These are phyloP conservation scores for Pterophyllum scalare DNA, from an alignment of 2,113 vertebrate species.

Conservation along the genomic window DNA sequence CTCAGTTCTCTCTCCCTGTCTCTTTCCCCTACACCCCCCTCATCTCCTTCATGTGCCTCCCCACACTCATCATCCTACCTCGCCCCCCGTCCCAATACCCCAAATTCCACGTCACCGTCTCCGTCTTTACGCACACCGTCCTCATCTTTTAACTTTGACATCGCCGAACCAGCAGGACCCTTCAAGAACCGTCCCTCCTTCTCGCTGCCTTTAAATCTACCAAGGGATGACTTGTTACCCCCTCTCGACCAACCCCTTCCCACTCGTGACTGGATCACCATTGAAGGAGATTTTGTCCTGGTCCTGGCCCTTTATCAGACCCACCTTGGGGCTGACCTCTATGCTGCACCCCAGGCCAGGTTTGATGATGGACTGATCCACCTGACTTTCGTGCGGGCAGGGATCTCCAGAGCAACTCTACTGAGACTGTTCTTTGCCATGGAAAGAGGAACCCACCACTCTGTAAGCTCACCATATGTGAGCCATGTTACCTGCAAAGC, in stretches of 20 bases:
- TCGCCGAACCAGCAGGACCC: conserved; percentile 71
- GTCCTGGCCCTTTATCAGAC: conserved; percentile 88
- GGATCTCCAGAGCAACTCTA: conserved; percentile 87
- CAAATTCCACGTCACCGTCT: conserved; percentile 75
- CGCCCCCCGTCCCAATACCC: conserved; percentile 74
- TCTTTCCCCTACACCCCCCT: conserved; percentile 79
- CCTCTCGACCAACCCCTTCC: conserved; percentile 86
- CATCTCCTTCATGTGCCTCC: conserved; percentile 78
- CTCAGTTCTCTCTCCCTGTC: conserved; percentile 80
- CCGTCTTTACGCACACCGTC: conserved; percentile 71
- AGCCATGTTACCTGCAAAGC: conserved; percentile 85
- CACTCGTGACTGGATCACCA: conserved; percentile 85
- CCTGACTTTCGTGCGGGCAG: conserved; percentile 86
- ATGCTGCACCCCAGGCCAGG: conserved; percentile 85
- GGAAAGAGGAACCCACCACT: conserved; percentile 87
- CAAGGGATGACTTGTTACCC: conserved; percentile 84
- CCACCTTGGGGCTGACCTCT: conserved; percentile 88
- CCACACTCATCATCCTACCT: conserved; percentile 79
- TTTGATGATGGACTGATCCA: conserved; percentile 91
- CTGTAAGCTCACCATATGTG: conserved; percentile 85
- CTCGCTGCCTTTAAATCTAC: conserved; percentile 73
- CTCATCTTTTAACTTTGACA: conserved; percentile 82
- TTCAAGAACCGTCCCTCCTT: conserved; percentile 68
- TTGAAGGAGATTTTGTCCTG: conserved; percentile 90
- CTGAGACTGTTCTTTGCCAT: conserved; percentile 90